A percentile compares a stretch with the other conserved stretches of the same genome.
Conservation (phyloP, 2,797 vertebrate genomes). For the Arrhamphus sclerolepis region DNA sequence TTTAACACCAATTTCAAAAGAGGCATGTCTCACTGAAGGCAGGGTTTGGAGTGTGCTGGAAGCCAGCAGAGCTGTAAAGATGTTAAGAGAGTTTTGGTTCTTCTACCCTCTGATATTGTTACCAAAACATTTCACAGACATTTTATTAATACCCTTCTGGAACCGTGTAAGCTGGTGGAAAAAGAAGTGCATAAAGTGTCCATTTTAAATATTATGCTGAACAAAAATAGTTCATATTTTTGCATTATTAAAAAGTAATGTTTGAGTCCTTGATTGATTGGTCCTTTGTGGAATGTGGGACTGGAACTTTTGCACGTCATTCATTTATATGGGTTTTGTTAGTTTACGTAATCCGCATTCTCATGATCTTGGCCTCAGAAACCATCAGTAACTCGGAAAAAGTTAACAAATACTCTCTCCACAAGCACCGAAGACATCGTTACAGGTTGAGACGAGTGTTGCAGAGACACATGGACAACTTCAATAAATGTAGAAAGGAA, state of each 20-base stretch:
- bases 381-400: background rate
- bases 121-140: too few species aligned
- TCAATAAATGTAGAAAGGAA: too few species aligned
- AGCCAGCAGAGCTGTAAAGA: too few species aligned
- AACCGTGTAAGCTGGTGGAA: too few species aligned
- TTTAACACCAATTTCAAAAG: too few species aligned
- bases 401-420: too few species aligned
- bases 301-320: constrained; percentile 19
- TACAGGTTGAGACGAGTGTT: constrained; percentile 1
- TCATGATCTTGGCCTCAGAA: constrained; percentile 1
- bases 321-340: constrained; percentile 10
- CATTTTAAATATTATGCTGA: background rate
- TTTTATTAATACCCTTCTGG: too few species aligned
- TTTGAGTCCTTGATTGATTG: constrained; percentile 19
- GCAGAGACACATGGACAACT: background rate
- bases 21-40: too few species aligned
- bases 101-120: too few species aligned
- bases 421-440: background rate
- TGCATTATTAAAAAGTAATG: constrained; percentile 12
- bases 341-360: constrained; percentile 7
- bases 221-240: constrained; percentile 19
- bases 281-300: constrained; percentile 1
- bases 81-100: too few species aligned
- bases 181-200: too few species aligned
- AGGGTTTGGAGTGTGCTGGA: too few species aligned